phyloP scores from a whole-genome alignment of 2,888 invertebrate species.

The Troilus luridus region DNA sequence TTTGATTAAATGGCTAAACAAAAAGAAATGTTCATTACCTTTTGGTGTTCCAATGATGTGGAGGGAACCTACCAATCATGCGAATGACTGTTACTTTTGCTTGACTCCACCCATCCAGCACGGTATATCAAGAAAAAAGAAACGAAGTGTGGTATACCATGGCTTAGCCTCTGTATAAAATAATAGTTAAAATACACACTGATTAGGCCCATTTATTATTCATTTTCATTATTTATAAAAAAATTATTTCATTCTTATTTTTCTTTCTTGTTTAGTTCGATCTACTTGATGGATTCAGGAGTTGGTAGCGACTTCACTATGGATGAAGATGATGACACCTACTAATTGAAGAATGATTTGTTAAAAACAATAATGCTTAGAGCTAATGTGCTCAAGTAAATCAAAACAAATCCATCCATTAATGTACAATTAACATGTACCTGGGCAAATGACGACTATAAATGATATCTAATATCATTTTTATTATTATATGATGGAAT shows the following conservation, averaged over 20 bases:
- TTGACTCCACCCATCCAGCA: no score
- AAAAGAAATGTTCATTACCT: no score
- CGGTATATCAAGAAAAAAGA: no score
- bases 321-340: slow-evolving; percentile 81
- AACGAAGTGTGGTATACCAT: no score
- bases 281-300: slow-evolving; percentile 84
- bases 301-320: slow-evolving; percentile 85
- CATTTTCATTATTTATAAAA: neutral
- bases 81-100: no score
- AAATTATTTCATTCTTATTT: neutral
- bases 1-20: no score
- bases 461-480: slow-evolving; percentile 9
- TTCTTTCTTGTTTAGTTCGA: slow-evolving; percentile 75
- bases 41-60: no score
- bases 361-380: neutral
- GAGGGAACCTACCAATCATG: no score
- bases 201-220: no score
- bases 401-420: slow-evolving; percentile 44
- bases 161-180: no score
- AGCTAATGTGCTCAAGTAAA: neutral
- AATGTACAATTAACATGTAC: slow-evolving; percentile 10
- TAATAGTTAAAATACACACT: no score
- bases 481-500: neutral
- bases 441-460: slow-evolving; percentile 25
- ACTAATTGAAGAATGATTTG: slow-evolving; percentile 57